Evolutionary conservation across 2,888 invertebrate species (phyloP), one percentile per base, ranked within the genome.

Genomic region (Ferrisia virgata): DNA sequence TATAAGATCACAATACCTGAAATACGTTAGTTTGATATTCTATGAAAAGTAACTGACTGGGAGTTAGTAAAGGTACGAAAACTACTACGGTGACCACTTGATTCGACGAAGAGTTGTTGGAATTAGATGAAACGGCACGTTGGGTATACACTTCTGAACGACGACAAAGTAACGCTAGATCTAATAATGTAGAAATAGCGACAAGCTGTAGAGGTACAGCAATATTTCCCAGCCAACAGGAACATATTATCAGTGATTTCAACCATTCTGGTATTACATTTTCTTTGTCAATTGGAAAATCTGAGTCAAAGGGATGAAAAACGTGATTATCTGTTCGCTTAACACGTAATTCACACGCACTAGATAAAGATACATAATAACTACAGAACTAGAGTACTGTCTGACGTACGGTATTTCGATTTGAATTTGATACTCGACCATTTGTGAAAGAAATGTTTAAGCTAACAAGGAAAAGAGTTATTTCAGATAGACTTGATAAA

Each of bases 171-270:
- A 85, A 53, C 6, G 86, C 88, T 36, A 95, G 89, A 88, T 95
- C 95, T 86, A 95, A 89, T 69, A 95, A 89, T 1, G 94, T 93
- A 3, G 92, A 91, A 85, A 94, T 92, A 2, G 94, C 92, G 0
- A 91, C 90, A 79, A 93, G 88, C 87, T 93, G 93, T 11, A 93
- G 88, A 25, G 92, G 91, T 33, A 91, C 91, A 58, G 92, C 91
- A 79, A 89, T 91, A 85, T 92, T 89, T 82, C 89, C 91, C 8
- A 92, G 89, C 89, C 92, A 93, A 87, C 93, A 94, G 0, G 92
- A 91, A 81, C 92, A 92, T 6, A 93, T 91, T 4, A 93, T 89
- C 15, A 95, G 88, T 58, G 93, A 92, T 87, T 93, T 92, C 64
- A 95, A 88, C 95, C 95, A 95, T 40, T 91, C 90, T 0, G 94